These are phyloP conservation scores for Cacatua alba DNA, from an alignment of 2,113 vertebrate genomes.

Conservation along the genomic window DNA sequence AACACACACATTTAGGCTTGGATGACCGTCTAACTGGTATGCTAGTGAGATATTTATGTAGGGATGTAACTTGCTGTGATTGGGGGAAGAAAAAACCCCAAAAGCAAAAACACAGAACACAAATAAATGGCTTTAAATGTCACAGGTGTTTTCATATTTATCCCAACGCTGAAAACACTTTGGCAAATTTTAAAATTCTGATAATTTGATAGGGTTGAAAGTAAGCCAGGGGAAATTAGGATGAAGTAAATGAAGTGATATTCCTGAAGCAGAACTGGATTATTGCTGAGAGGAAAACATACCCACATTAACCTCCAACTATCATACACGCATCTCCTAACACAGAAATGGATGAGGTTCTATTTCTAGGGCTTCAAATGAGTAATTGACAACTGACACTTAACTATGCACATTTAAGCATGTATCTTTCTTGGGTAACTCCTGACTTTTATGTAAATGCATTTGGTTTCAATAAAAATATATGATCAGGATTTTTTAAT, in stretches of 20 bases:
- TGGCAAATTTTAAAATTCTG: neutral
- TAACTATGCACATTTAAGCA: neutral
- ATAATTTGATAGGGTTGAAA: neutral
- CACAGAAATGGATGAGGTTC: neutral
- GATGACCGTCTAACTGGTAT: neutral
- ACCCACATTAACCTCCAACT: neutral
- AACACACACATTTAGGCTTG: neutral
- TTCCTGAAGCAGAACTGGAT: neutral
- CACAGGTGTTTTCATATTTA: neutral
- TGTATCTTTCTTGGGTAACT: neutral
- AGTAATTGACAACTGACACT: neutral
- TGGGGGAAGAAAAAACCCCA: neutral
- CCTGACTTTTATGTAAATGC: neutral
- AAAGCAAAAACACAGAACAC: neutral
- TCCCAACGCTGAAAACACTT: neutral
- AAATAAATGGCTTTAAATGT: neutral
- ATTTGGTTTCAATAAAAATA: neutral
- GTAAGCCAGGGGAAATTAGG: neutral
- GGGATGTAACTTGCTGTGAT: neutral
- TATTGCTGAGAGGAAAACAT: neutral
- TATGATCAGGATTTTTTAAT: neutral
- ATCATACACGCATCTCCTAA: neutral
- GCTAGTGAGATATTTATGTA: neutral
- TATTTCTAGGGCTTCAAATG: slow-evolving; percentile 4
- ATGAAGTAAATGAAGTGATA: neutral